Percentiles rank a stretch among this genome's conserved stretches.
phyloP scores from a whole-genome alignment of 2,797 vertebrate species.

The Danio kyathit region DNA sequence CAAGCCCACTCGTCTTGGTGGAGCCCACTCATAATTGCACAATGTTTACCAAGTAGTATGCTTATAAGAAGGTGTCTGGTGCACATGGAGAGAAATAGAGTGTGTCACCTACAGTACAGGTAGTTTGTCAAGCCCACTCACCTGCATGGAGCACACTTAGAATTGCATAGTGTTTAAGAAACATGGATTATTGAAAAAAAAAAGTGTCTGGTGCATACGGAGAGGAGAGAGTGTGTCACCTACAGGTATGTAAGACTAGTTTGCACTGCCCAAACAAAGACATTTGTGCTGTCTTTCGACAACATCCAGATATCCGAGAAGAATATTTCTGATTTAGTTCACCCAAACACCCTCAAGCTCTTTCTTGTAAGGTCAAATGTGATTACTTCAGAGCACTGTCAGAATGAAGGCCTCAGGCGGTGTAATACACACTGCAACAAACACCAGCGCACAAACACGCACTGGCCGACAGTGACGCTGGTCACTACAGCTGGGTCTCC shows the following conservation, averaged over 20 bases:
- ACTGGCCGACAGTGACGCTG: constrained; percentile 55
- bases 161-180: too few species aligned
- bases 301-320: constrained; percentile 3
- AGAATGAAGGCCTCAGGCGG: constrained; percentile 43
- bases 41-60: too few species aligned
- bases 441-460: constrained; percentile 11
- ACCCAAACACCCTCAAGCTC: constrained; percentile 21
- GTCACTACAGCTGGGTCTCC: constrained; percentile 72
- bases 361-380: constrained; percentile 42
- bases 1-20: too few species aligned
- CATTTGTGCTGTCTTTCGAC: not conserved
- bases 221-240: too few species aligned
- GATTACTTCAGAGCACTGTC: constrained; percentile 48
- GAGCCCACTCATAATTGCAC: too few species aligned
- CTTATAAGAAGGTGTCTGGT: too few species aligned
- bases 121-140: too few species aligned
- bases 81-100: too few species aligned
- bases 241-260: constrained; percentile 1
- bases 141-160: too few species aligned
- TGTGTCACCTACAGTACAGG: too few species aligned
- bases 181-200: too few species aligned
- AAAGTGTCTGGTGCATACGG: too few species aligned
- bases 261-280: not conserved
- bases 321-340: constrained; percentile 31
- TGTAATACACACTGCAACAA: constrained; percentile 42